Evolutionary conservation across 2,797 vertebrate species (phyloP).

Genomic region (Dallia pectoralis): DNA sequence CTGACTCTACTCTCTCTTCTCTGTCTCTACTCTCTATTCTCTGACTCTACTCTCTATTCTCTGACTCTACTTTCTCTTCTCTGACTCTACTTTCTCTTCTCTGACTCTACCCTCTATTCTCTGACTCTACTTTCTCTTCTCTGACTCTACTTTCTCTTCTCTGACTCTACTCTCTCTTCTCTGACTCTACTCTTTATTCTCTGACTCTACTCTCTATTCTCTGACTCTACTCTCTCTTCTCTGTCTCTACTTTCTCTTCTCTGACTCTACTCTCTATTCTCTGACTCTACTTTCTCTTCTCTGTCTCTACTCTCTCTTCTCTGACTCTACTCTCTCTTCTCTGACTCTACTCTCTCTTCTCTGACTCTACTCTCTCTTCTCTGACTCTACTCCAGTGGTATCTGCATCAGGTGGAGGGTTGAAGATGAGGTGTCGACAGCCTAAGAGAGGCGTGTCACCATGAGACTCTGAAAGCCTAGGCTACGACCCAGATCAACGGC

Average conservation of each 20-base stretch:
- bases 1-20: not conserved
- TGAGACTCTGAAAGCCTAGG: not conserved
- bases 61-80: not conserved
- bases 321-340: no score
- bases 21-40: not conserved
- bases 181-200: not conserved
- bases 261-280: not conserved
- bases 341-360: not conserved
- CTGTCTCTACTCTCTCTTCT: not conserved
- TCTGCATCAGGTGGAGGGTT: not conserved
- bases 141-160: not conserved
- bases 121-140: not conserved
- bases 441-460: constrained; percentile 2
- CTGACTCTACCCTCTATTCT: not conserved
- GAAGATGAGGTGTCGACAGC: not conserved
- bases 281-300: not conserved
- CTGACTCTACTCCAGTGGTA: not conserved
- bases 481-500: not conserved
- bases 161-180: not conserved
- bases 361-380: not conserved
- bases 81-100: not conserved
- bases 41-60: no score
- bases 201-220: not conserved
- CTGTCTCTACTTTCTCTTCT: not conserved
- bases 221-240: no score